phyloP scores from a whole-genome alignment of 2,113 vertebrate species.

The Symphodus melops region DNA sequence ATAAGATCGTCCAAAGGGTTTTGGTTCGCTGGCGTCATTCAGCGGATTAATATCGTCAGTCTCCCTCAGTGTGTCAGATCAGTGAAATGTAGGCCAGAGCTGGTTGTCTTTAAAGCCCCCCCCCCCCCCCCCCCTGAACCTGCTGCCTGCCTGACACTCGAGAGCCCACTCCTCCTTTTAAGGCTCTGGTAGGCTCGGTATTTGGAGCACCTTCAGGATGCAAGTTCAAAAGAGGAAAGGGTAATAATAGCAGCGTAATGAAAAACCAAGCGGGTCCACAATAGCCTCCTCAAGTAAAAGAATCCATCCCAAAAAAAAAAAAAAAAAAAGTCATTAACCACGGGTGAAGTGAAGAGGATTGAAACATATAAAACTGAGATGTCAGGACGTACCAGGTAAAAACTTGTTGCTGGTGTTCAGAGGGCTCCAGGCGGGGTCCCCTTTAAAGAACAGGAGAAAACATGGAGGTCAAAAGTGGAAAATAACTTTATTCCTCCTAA shows the following conservation, averaged over 20 bases:
- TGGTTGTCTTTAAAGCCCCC: constrained; percentile 50
- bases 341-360: constrained; percentile 11
- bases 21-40: constrained; percentile 23
- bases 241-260: constrained; percentile 81
- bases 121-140: constrained; percentile 35
- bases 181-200: constrained; percentile 78
- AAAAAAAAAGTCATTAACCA: constrained; percentile 48
- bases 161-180: constrained; percentile 83
- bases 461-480: background rate
- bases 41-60: constrained; percentile 26
- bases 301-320: constrained; percentile 57
- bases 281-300: constrained; percentile 51
- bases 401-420: constrained; percentile 64
- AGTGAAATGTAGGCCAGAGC: constrained; percentile 64
- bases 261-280: constrained; percentile 57
- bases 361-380: constrained; percentile 12
- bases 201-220: constrained; percentile 78
- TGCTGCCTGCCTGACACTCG: constrained; percentile 65
- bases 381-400: constrained; percentile 76
- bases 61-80: constrained; percentile 48
- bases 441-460: constrained; percentile 62
- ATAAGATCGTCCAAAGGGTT: background rate
- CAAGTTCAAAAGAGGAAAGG: constrained; percentile 84
- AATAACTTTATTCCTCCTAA: background rate
- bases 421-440: constrained; percentile 70